These are phyloP conservation scores for Drosophila kambysellisi DNA, from an alignment of 2,888 invertebrate genomes.

Conservation along the genomic window DNA sequence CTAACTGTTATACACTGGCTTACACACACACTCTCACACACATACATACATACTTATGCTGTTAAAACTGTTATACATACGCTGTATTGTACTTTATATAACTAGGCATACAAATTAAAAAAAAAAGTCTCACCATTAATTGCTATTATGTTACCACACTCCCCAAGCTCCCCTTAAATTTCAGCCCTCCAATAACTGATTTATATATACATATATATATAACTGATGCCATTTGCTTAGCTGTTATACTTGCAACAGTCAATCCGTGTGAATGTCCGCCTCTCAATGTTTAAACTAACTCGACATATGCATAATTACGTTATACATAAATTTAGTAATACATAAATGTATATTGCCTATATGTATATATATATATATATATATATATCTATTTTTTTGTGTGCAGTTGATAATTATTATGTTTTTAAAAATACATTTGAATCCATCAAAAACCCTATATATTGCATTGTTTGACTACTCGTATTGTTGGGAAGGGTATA, in stretches of 20 bases:
- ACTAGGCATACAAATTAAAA: conserved; percentile 35
- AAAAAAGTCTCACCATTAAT: conserved; percentile 51
- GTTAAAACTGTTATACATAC: conserved; percentile 68
- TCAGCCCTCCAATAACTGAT: conserved; percentile 24
- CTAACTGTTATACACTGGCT: conserved; percentile 59
- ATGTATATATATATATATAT: background rate
- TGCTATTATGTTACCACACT: conserved; percentile 17
- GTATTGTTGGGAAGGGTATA: background rate
- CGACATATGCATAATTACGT: conserved; percentile 3
- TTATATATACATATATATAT: conserved; percentile 12
- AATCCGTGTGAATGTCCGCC: conserved; percentile 38
- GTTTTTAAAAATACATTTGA: conserved; percentile 59
- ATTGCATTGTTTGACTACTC: background rate
- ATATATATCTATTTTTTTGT: conserved; percentile 48
- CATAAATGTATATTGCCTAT: conserved; percentile 26
- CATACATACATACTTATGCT: conserved; percentile 41
- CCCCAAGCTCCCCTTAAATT: background rate
- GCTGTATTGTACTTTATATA: conserved; percentile 60
- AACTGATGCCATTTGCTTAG: conserved; percentile 18
- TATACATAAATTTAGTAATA: conserved; percentile 36
- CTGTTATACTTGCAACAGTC: conserved; percentile 40
- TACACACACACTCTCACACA: conserved; percentile 26
- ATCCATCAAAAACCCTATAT: conserved; percentile 39
- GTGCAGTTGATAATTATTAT: conserved; percentile 64
- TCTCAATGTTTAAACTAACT: conserved; percentile 44